phyloP scores from a whole-genome alignment of 2,113 vertebrate genomes.

The Oreochromis spilurus region DNA sequence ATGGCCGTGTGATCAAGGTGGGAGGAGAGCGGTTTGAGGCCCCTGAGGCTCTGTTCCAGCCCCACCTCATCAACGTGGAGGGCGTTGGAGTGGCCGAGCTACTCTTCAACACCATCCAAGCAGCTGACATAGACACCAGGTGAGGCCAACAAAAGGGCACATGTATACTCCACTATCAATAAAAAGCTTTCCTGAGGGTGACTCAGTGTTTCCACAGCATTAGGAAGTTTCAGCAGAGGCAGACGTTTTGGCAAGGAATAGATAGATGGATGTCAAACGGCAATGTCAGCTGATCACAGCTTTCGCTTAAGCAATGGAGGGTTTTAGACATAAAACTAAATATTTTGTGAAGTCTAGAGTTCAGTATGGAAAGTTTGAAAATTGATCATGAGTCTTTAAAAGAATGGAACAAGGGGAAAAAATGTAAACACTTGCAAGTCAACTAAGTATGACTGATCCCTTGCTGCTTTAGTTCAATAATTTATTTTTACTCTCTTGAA shows the following conservation, averaged over 20 bases:
- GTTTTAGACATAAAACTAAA: not conserved
- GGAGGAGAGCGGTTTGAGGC: constrained; percentile 98
- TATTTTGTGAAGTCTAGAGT: not conserved
- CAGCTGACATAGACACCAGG: constrained; percentile 98
- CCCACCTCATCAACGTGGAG: constrained; percentile 98
- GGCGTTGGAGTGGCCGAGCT: constrained; percentile 96
- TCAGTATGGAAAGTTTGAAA: not conserved
- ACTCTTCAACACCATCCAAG: constrained; percentile 98
- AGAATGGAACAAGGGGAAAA: not conserved
- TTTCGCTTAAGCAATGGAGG: not conserved
- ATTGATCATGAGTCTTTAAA: not conserved
- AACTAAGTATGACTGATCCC: not conserved
- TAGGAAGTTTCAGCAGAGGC: not conserved
- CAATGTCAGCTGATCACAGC: not conserved
- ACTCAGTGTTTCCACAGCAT: not conserved
- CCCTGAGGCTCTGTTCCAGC: constrained; percentile 96
- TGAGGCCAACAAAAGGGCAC: constrained; percentile 39
- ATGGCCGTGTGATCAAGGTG: constrained; percentile 97
- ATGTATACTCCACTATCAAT: not conserved
- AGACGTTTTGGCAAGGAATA: not conserved
- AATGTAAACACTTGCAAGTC: not conserved
- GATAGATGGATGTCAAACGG: not conserved
- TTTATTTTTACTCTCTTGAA: not conserved
- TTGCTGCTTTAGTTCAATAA: not conserved
- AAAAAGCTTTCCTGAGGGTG: not conserved